Percentiles rank a stretch among this genome's conserved stretches.
Evolutionary conservation across 2,797 vertebrate genomes (phyloP).

Genomic region (Aphelocoma californica): DNA sequence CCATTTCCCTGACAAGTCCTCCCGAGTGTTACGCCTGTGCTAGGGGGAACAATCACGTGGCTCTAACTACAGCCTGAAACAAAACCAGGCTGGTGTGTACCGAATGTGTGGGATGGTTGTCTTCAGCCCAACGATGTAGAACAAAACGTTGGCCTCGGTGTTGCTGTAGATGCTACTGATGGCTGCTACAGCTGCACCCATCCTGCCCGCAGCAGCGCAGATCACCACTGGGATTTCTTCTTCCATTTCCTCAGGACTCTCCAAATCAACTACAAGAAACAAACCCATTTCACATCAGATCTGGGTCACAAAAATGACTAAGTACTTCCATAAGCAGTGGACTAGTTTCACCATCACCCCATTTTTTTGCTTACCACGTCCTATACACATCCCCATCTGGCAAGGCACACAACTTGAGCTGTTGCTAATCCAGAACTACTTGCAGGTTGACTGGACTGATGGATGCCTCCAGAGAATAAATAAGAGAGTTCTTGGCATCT

Average conservation of each 20-base stretch:
- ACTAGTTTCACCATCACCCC: not conserved
- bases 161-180: constrained; percentile 94
- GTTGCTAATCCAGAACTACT: not conserved
- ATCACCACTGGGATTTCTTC: constrained; percentile 87
- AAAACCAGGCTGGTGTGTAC: constrained; percentile 54
- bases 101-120: constrained; percentile 83
- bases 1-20: not conserved
- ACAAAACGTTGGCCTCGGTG: constrained; percentile 84
- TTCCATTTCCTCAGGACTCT: constrained; percentile 67
- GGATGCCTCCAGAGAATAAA: not conserved
- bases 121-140: constrained; percentile 90
- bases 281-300: not conserved
- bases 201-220: constrained; percentile 86
- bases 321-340: not conserved
- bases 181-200: constrained; percentile 88
- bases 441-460: not conserved
- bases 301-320: not conserved
- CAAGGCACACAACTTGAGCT: not conserved
- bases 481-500: not conserved
- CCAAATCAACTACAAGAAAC: constrained; percentile 60
- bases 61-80: not conserved
- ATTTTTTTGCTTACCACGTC: not conserved
- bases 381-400: not conserved
- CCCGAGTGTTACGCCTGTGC: not conserved
- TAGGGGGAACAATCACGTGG: not conserved